Conservation (phyloP, 2,888 invertebrate species). For the Tridacna gigas region DNA sequence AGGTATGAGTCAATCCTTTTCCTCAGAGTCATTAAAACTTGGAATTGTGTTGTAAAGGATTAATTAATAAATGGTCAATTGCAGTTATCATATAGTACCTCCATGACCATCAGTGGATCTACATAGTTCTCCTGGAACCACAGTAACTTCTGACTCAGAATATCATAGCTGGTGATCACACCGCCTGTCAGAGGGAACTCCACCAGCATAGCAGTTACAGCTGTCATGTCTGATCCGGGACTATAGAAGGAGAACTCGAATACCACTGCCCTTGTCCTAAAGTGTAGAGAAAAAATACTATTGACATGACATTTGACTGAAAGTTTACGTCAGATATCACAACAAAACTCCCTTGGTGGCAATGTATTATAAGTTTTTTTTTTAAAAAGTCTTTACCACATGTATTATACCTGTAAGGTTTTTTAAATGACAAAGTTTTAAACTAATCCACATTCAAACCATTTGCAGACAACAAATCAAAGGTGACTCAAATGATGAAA, state of each 20-base stretch:
- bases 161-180: constrained; percentile 73
- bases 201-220: constrained; percentile 84
- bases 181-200: constrained; percentile 81
- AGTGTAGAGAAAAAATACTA: not conserved
- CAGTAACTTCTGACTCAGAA: constrained; percentile 75
- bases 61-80: not conserved
- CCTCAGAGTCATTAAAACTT: too few relatives aligned
- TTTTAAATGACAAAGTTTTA: too few relatives aligned
- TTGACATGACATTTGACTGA: constrained; percentile 20
- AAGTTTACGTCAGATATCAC: too few relatives aligned
- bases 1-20: too few relatives aligned
- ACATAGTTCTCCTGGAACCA: constrained; percentile 68
- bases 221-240: constrained; percentile 89
- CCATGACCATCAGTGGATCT: constrained; percentile 75
- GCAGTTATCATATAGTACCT: constrained; percentile 64
- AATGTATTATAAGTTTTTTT: too few relatives aligned
- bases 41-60: too few relatives aligned
- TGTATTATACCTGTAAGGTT: too few relatives aligned
- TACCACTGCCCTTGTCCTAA: constrained; percentile 88
- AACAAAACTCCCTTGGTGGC: too few relatives aligned
- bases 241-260: constrained; percentile 90
- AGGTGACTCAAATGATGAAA: too few relatives aligned
- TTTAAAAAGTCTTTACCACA: too few relatives aligned
- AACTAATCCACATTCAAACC: too few relatives aligned
- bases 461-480: too few relatives aligned